phyloP scores from a whole-genome alignment of 2,113 vertebrate species.

The Percina caprodes region DNA sequence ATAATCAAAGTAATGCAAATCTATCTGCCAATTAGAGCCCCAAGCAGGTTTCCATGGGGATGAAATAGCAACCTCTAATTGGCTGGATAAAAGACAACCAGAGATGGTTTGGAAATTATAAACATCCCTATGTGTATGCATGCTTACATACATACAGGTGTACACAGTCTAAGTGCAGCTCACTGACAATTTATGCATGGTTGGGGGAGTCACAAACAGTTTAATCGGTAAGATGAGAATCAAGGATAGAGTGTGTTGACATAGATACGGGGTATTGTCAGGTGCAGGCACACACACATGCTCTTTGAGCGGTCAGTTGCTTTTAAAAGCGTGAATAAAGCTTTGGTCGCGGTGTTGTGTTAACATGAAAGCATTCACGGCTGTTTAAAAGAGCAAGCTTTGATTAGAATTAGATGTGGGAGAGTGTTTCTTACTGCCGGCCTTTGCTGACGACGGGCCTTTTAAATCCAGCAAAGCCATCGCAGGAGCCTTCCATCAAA shows the following conservation, averaged over 20 bases:
- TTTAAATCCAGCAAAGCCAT: conserved; percentile 70
- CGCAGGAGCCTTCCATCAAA: conserved; percentile 71
- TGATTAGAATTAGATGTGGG: conserved; percentile 79
- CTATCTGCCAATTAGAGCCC: conserved; percentile 70
- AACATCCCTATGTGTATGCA: conserved; percentile 20
- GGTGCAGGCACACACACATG: conserved; percentile 33
- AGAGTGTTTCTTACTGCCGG: conserved; percentile 73
- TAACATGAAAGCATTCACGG: conserved; percentile 81
- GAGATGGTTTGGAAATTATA: conserved; percentile 63
- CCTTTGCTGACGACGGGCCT: conserved; percentile 70
- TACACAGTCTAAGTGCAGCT: conserved; percentile 50
- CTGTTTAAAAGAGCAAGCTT: conserved; percentile 75
- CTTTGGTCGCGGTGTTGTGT: conserved; percentile 77
- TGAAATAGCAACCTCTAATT: conserved; percentile 76
- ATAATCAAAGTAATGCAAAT: conserved; percentile 82
- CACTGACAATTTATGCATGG: conserved; percentile 65
- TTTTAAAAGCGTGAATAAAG: conserved; percentile 74
- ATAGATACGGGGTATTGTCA: conserved; percentile 65
- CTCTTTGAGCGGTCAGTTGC: conserved; percentile 64
- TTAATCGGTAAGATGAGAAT: conserved; percentile 74
- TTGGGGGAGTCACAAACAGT: conserved; percentile 60
- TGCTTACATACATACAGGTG: conserved; percentile 26
- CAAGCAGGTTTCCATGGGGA: conserved; percentile 76
- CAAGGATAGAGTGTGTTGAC: conserved; percentile 64
- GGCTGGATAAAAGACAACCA: conserved; percentile 75